Evolutionary conservation across 2,797 vertebrate species (phyloP).

Genomic region (Myiotriccus ornatus): DNA sequence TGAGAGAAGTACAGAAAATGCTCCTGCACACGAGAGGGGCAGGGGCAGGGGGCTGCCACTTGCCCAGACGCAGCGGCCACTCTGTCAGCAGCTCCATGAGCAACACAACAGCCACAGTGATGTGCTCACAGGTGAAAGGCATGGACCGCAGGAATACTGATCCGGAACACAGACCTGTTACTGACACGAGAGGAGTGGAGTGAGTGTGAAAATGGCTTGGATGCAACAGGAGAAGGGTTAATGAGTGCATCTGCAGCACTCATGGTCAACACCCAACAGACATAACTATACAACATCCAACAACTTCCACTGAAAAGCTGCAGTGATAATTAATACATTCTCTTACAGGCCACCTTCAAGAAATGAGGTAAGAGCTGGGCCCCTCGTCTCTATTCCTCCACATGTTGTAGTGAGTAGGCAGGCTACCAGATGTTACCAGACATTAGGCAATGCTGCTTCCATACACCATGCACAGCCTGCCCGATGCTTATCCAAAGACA

Average conservation of each 20-base stretch:
- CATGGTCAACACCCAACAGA: rapidly evolving
- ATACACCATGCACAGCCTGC: rapidly evolving
- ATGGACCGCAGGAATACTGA: neutral
- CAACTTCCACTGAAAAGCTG: neutral
- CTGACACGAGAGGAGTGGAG: rapidly evolving
- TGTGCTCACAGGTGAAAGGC: rapidly evolving
- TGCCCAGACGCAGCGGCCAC: rapidly evolving
- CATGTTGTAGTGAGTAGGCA: rapidly evolving
- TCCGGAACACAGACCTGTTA: neutral
- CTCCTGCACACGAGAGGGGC: neutral
- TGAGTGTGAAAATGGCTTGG: neutral
- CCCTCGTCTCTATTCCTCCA: rapidly evolving
- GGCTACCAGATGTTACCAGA: neutral
- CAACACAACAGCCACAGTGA: neutral
- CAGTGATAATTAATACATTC: neutral
- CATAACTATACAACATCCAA: rapidly evolving
- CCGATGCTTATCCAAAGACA: rapidly evolving
- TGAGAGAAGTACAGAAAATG: neutral
- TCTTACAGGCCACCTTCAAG: neutral
- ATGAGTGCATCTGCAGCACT: neutral
- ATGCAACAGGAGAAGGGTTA: neutral
- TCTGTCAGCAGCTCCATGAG: neutral
- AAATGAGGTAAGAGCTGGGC: neutral
- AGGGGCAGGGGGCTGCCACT: neutral
- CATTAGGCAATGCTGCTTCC: neutral